These are phyloP conservation scores for Goniozus legneri DNA, from an alignment of 1,140 invertebrate species.

Conservation along the genomic window DNA sequence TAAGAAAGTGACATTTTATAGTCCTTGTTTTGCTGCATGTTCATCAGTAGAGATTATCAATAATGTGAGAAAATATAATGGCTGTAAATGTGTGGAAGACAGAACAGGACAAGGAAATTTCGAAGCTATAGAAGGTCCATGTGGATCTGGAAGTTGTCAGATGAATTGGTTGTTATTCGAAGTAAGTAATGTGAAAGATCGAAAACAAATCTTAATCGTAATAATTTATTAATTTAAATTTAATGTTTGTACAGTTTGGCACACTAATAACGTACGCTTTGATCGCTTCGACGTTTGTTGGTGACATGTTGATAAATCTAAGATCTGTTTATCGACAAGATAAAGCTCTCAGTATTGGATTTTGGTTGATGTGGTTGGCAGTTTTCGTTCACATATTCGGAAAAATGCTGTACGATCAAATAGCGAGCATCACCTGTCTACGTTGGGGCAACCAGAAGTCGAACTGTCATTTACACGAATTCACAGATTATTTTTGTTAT, in stretches of 20 bases:
- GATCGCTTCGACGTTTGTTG: conserved; percentile 51
- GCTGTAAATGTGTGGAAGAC: conserved; percentile 54
- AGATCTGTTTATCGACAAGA: conserved; percentile 56
- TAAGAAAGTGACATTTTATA: conserved; percentile 60
- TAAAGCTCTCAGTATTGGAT: conserved; percentile 60
- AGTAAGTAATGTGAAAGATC: conserved; percentile 21
- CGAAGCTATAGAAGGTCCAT: conserved; percentile 56
- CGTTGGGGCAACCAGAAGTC: conserved; percentile 31
- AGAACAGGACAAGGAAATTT: conserved; percentile 28
- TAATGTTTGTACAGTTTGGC: conserved; percentile 22
- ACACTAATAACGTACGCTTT: conserved; percentile 32
- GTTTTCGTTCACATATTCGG: conserved; percentile 58
- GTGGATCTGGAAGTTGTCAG: conserved; percentile 53
- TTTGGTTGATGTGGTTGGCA: conserved; percentile 53
- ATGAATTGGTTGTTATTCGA: conserved; percentile 57
- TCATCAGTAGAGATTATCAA: conserved; percentile 37
- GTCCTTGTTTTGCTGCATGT: conserved; percentile 71
- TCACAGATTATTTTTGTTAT: conserved; percentile 40
- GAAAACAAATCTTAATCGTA: background rate
- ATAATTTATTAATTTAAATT: background rate
- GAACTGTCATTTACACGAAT: conserved; percentile 36
- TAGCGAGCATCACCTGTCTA: conserved; percentile 42
- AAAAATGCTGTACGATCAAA: conserved; percentile 55
- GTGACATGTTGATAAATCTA: conserved; percentile 58
- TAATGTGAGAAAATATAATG: conserved; percentile 50